phyloP scores from a whole-genome alignment of 1,140 invertebrate species.

The Monochamus saltuarius region DNA sequence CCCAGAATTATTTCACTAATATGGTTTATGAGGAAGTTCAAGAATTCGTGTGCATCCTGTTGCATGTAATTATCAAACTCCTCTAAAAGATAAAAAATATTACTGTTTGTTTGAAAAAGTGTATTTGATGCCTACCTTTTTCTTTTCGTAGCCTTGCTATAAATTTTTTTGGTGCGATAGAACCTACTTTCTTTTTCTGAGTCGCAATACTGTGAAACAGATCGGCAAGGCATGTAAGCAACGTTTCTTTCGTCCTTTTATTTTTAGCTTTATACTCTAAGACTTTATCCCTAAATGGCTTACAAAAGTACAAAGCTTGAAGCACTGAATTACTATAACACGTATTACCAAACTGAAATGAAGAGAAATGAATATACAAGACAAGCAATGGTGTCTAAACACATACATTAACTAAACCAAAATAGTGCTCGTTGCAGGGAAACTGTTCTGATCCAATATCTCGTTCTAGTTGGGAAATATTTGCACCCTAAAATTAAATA shows the following conservation, averaged over 20 bases:
- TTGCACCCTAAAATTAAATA: constrained; percentile 77
- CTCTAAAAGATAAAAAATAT: constrained; percentile 67
- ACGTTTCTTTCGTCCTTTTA: constrained; percentile 95
- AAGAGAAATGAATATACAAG: constrained; percentile 24
- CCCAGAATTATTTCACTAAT: constrained; percentile 92
- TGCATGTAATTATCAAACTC: constrained; percentile 99
- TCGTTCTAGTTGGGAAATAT: constrained; percentile 96
- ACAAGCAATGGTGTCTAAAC: not conserved
- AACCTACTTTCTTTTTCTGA: constrained; percentile 99
- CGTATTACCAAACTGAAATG: constrained; percentile 97
- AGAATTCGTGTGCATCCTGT: constrained; percentile 99
- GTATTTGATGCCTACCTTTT: constrained; percentile 70
- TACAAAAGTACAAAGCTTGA: constrained; percentile 98
- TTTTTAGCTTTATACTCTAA: constrained; percentile 98
- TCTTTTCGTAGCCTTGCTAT: constrained; percentile 97
- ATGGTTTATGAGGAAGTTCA: constrained; percentile 98
- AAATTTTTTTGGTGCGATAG: constrained; percentile 99
- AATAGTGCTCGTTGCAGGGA: constrained; percentile 97
- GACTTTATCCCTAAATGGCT: constrained; percentile 97
- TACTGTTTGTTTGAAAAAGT: not conserved
- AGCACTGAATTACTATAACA: constrained; percentile 99
- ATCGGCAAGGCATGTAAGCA: constrained; percentile 96
- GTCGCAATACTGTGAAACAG: constrained; percentile 98
- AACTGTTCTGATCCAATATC: constrained; percentile 97
- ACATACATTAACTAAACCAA: constrained; percentile 96